Percentiles rank a stretch among this genome's conserved stretches.
phyloP scores from a whole-genome alignment of 2,888 invertebrate species.

The Xestia xanthographa region DNA sequence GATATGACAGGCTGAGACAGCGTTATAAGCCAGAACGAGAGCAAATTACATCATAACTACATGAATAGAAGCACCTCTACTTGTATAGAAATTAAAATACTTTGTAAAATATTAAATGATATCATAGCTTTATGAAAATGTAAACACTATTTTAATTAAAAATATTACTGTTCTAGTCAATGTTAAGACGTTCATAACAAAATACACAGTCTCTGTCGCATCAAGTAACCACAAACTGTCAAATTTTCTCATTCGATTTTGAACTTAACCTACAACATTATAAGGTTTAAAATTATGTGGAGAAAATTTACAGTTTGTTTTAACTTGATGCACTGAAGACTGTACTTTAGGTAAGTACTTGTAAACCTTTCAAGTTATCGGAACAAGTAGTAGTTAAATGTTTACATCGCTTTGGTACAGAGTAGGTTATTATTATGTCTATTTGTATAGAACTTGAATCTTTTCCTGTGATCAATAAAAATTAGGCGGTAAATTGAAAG shows the following conservation, averaged over 20 bases:
- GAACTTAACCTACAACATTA: too few species aligned
- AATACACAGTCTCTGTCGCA: not conserved
- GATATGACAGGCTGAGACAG: not conserved
- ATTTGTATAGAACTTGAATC: constrained; percentile 16
- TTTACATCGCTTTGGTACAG: not conserved
- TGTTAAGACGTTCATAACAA: not conserved
- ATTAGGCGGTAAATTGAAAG: constrained; percentile 32
- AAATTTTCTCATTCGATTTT: too few species aligned
- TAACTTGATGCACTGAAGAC: too few species aligned
- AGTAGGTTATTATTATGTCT: not conserved
- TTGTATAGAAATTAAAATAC: constrained; percentile 7
- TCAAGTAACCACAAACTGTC: too few species aligned
- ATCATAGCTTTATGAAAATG: constrained; percentile 50
- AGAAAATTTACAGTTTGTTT: too few species aligned
- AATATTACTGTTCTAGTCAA: constrained; percentile 44
- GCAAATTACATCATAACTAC: not conserved
- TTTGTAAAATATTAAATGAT: constrained; percentile 7
- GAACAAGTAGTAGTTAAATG: not conserved
- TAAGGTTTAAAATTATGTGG: too few species aligned
- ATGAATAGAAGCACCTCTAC: not conserved
- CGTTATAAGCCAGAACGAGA: constrained; percentile 22
- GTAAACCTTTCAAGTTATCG: constrained; percentile 12
- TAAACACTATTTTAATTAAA: constrained; percentile 53
- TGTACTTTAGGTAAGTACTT: not conserved
- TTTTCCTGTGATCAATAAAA: constrained; percentile 16